Evolutionary conservation across 2,113 vertebrate species (phyloP), one percentile per base, ranked within the genome.

Genomic region (Suricata suricatta): DNA sequence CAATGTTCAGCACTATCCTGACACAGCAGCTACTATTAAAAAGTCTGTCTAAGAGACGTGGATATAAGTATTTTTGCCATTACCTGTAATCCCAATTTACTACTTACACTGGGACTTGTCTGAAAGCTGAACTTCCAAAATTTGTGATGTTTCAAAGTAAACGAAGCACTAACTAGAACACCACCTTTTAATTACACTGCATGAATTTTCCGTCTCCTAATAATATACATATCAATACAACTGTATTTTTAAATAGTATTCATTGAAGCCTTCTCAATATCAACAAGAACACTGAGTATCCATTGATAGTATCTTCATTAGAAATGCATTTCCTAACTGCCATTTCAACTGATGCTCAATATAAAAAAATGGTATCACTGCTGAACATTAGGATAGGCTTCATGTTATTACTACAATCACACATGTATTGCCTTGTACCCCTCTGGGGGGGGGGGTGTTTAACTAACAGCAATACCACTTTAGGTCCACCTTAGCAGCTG

Each of bases 281-380:
- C 50, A 97, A 6, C 66, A 90, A 87, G 60, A 63, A 90, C 16
- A 89, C 29, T 60, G 25, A 52, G 10, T 68, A 85, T 77, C 10
- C 21, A 92, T 7, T 90, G 41, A 41, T 85, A 72, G 3, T 89
- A 85, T 54, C 50, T 72, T 95, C 71, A 91, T 29, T 81, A 90
- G 19, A 91, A 23, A 81, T 44, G 7, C 68, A 87, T 41, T 81
- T 95, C 63, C 77, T 0, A 81, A 88, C 10, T 88, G 23, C 60
- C 57, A 68, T 94, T 90, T 94, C 9, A 90, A 95, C 31, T 83
- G 17, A 95, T 41, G 27, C 25, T 95, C 54, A 93, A 35, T 94
- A 88, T 95, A 15, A 97, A 54, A 54, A 90, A 82, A 13, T 87
- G 38, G 38, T 63, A 93, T 33, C 54, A n/a, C 76, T 90, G 27